Conservation (phyloP, 2,888 invertebrate species). For the Rhimphoctona megacephalus region DNA sequence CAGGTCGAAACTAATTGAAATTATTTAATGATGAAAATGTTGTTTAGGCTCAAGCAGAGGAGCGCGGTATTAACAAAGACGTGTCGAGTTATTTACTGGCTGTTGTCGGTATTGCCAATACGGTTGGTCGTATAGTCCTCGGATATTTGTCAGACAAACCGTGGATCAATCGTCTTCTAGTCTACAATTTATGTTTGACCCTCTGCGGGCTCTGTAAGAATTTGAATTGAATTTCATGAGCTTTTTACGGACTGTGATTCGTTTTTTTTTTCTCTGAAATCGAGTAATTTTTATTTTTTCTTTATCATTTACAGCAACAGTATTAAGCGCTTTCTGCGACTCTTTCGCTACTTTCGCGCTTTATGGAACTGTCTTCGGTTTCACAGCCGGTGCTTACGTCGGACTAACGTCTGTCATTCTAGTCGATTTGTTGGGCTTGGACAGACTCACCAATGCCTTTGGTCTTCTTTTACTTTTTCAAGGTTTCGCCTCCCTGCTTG, state of each 20-base stretch:
- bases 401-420: conserved; percentile 98
- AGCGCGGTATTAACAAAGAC: conserved; percentile 85
- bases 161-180: conserved; percentile 95
- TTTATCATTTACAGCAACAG: conserved; percentile 88
- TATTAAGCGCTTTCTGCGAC: conserved; percentile 91
- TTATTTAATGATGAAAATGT: not conserved
- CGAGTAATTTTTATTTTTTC: conserved; percentile 7
- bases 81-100: conserved; percentile 91
- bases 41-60: conserved; percentile 88
- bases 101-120: conserved; percentile 94
- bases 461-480: conserved; percentile 96
- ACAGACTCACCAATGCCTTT: conserved; percentile 97
- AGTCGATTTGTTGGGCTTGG: conserved; percentile 97
- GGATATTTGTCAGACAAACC: conserved; percentile 95
- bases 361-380: conserved; percentile 94
- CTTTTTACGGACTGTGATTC: not conserved
- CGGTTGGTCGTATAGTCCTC: conserved; percentile 94
- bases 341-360: conserved; percentile 91
- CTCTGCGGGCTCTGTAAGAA: conserved; percentile 94
- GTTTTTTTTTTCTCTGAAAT: conserved; percentile 56
- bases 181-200: conserved; percentile 95
- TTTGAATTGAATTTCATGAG: not conserved
- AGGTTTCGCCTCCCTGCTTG: conserved; percentile 96
- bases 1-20: not conserved
- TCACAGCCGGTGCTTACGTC: conserved; percentile 97